A percentile compares a stretch with the other conserved stretches of the same genome.
Evolutionary conservation across 2,888 invertebrate genomes (phyloP).

Genomic region (Agrochola lota): DNA sequence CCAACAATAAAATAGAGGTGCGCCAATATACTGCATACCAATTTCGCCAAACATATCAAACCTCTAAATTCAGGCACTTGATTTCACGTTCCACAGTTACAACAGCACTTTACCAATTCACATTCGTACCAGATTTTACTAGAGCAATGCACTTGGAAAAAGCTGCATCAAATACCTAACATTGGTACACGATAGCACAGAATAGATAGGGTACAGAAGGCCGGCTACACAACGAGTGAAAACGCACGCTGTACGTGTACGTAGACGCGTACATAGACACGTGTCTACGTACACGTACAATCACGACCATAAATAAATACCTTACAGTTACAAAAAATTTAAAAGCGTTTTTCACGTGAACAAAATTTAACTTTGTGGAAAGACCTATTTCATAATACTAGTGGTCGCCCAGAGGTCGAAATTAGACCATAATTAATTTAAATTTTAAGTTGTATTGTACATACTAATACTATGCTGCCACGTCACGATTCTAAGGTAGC

Average conservation of each 20-base stretch:
- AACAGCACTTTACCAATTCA: constrained; percentile 36
- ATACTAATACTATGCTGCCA: too few species aligned
- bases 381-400: too few species aligned
- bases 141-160: constrained; percentile 35
- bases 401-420: too few species aligned
- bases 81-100: constrained; percentile 36
- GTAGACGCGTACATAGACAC: not conserved
- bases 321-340: too few species aligned
- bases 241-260: not conserved
- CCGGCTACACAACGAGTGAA: not conserved
- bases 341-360: too few species aligned
- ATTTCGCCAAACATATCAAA: constrained; percentile 34
- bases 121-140: constrained; percentile 38
- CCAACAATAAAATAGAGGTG: constrained; percentile 30
- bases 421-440: too few species aligned
- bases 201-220: constrained; percentile 14
- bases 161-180: constrained; percentile 23
- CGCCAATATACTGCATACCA: constrained; percentile 11
- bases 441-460: too few species aligned
- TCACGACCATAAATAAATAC: not conserved
- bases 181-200: constrained; percentile 9
- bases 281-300: not conserved
- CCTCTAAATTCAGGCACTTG: constrained; percentile 28
- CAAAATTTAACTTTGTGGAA: too few species aligned
- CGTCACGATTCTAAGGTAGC: too few species aligned